phyloP scores from a whole-genome alignment of 2,113 vertebrate species.

The Phylloscopus trochiloides region DNA sequence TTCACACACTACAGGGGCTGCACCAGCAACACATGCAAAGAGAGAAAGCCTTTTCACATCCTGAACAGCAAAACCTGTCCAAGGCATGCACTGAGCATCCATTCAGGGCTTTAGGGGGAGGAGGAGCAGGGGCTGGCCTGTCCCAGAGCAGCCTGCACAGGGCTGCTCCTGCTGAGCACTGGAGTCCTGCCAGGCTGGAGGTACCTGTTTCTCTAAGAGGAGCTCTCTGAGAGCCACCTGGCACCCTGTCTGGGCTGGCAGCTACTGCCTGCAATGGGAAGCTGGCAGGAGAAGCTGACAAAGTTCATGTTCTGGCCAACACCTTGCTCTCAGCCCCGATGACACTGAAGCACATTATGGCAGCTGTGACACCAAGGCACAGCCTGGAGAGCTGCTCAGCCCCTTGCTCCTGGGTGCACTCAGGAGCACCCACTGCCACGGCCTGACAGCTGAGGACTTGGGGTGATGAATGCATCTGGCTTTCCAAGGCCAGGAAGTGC shows the following conservation, averaged over 20 bases:
- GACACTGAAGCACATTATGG: neutral
- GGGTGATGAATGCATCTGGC: neutral
- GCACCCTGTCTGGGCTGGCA: neutral
- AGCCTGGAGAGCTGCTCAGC: fast-evolving
- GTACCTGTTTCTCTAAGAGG: neutral
- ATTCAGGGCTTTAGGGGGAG: neutral
- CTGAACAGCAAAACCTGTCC: neutral
- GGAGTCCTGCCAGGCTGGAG: neutral
- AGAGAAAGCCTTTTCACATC: neutral
- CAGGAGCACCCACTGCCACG: neutral
- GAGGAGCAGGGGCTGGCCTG: fast-evolving
- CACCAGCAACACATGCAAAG: neutral
- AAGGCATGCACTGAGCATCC: neutral
- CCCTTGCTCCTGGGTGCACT: neutral
- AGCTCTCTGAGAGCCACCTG: neutral
- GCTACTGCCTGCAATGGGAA: neutral
- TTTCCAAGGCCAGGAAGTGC: neutral
- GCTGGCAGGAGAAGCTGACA: neutral
- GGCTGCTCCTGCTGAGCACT: neutral
- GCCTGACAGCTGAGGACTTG: neutral
- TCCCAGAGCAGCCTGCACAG: neutral
- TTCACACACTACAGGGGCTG: neutral
- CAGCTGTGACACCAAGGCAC: neutral
- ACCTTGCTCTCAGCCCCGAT: neutral
- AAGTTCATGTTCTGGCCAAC: neutral